Conservation (phyloP, 2,797 vertebrate genomes). For the Gadopsis marmoratus region DNA sequence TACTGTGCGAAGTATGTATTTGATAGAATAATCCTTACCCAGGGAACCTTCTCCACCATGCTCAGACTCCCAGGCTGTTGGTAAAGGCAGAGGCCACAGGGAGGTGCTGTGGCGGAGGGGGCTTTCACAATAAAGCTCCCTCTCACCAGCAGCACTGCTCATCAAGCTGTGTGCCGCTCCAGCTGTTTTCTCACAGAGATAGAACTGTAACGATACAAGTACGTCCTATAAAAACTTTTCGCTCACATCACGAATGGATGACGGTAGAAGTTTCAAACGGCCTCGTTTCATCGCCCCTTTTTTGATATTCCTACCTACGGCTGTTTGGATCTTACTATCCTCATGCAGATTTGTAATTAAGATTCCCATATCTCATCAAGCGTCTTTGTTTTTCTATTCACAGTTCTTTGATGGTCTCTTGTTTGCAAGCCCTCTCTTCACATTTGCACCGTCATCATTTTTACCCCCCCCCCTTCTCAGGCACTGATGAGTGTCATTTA, state of each 20-base stretch:
- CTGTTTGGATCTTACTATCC: conserved; percentile 68
- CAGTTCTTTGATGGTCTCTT: conserved; percentile 57
- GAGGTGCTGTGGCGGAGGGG: conserved; percentile 81
- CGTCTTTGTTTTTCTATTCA: conserved; percentile 76
- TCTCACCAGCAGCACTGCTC: conserved; percentile 70
- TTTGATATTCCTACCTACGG: conserved; percentile 69
- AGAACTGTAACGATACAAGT: conserved; percentile 75
- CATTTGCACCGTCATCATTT: conserved; percentile 52
- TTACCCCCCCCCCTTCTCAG: conserved; percentile 31
- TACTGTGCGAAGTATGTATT: conserved; percentile 59
- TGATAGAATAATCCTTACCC: conserved; percentile 66
- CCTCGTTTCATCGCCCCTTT: conserved; percentile 68
- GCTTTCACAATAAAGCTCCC: conserved; percentile 61
- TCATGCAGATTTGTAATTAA: conserved; percentile 83
- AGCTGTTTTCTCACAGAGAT: conserved; percentile 74
- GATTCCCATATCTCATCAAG: conserved; percentile 79
- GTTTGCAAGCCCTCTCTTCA: conserved; percentile 71
- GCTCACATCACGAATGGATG: conserved; percentile 64
- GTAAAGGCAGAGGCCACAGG: conserved; percentile 77
- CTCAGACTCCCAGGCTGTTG: conserved; percentile 45
- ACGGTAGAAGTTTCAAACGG: conserved; percentile 70
- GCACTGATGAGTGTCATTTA: conserved; percentile 80
- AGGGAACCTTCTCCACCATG: conserved; percentile 36
- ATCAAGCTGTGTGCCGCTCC: conserved; percentile 71
- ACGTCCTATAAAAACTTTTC: conserved; percentile 72